Percentiles rank a stretch among this genome's conserved stretches.
Evolutionary conservation across 2,888 invertebrate species (phyloP).

Genomic region (Lordiphosa fenestrarum): DNA sequence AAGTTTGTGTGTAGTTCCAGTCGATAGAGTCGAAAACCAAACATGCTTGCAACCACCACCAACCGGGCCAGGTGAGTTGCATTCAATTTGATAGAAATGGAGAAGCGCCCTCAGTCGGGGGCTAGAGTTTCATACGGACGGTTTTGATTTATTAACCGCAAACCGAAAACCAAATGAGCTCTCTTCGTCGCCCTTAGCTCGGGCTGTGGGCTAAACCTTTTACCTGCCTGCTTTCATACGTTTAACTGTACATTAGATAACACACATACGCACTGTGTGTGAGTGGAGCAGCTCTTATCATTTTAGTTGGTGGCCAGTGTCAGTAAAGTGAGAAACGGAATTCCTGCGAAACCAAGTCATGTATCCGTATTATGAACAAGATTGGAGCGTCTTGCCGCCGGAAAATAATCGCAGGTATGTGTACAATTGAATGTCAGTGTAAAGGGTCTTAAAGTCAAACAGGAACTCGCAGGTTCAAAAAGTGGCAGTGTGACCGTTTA

Average conservation of each 20-base stretch:
- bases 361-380: slow-evolving; percentile 85
- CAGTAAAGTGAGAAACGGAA: slow-evolving; percentile 32
- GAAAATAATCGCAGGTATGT: slow-evolving; percentile 91
- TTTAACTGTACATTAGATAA: slow-evolving; percentile 65
- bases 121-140: slow-evolving; percentile 4
- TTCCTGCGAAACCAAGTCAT: slow-evolving; percentile 50
- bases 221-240: slow-evolving; percentile 26
- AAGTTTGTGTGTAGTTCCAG: slow-evolving; percentile 22
- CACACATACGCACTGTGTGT: slow-evolving; percentile 30
- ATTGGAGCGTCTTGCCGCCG: slow-evolving; percentile 92
- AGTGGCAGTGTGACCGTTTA: slow-evolving; percentile 21
- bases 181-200: slow-evolving; percentile 5
- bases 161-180: slow-evolving; percentile 2
- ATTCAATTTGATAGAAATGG: slow-evolving; percentile 1
- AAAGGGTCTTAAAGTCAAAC: slow-evolving; percentile 2
- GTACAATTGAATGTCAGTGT: background rate
- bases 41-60: slow-evolving; percentile 22
- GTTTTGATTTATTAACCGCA: slow-evolving; percentile 3
- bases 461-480: slow-evolving; percentile 8
- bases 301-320: slow-evolving; percentile 33
- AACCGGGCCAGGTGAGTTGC: slow-evolving; percentile 21
- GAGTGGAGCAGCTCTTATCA: slow-evolving; percentile 57
- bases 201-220: slow-evolving; percentile 17
- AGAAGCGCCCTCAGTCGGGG: background rate
- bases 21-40: slow-evolving; percentile 4